phyloP scores from a whole-genome alignment of 2,888 invertebrate species.

The Diachrysia chrysitis region DNA sequence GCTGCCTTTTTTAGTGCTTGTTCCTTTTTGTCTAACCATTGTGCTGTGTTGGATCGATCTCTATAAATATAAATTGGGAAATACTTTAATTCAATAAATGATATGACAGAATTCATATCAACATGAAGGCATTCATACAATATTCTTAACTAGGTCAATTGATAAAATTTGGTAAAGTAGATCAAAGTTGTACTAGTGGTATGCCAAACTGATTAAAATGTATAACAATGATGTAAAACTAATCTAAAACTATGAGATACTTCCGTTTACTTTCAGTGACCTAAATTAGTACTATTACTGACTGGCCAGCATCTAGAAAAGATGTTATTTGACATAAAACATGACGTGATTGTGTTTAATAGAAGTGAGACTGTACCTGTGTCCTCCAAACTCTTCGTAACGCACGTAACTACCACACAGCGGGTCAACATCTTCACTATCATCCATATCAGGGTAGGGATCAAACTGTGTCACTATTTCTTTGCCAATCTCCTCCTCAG shows the following conservation, averaged over 20 bases:
- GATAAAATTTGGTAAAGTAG: neutral
- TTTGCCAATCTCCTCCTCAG: conserved; percentile 78
- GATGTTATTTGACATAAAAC: neutral
- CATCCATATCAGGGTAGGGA: conserved; percentile 93
- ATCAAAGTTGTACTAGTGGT: neutral
- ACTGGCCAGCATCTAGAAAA: neutral
- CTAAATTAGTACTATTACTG: neutral
- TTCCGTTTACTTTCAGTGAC: neutral
- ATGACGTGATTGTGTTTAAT: conserved; percentile 1
- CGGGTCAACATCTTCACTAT: conserved; percentile 94
- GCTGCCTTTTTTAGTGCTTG: conserved; percentile 94
- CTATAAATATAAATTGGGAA: conserved; percentile 41
- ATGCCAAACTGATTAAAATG: neutral
- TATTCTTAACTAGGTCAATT: conserved; percentile 6
- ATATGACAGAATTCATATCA: no score
- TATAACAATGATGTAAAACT: neutral
- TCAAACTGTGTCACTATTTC: conserved; percentile 88
- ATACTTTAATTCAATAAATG: no score
- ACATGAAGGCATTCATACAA: neutral
- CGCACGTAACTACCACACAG: conserved; percentile 92
- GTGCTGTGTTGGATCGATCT: conserved; percentile 96
- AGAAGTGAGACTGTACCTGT: conserved; percentile 71
- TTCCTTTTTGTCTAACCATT: conserved; percentile 96
- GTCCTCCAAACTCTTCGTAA: conserved; percentile 90
- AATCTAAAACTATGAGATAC: neutral